A percentile compares a stretch with the other conserved stretches of the same genome.
These are phyloP conservation scores for Blastobasis adustella DNA, from an alignment of 2,888 invertebrate genomes.

Conservation along the genomic window DNA sequence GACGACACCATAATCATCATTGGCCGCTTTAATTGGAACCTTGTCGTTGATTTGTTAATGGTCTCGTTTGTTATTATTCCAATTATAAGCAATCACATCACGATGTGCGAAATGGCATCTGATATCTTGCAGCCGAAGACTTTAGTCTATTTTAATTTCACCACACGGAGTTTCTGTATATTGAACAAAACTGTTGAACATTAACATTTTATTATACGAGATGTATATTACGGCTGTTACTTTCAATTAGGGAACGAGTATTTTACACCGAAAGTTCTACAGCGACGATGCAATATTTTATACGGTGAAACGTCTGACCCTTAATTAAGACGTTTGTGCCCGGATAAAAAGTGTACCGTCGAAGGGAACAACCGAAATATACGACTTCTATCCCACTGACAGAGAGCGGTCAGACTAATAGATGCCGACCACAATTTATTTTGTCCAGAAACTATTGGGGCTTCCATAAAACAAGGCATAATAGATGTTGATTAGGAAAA, in stretches of 20 bases:
- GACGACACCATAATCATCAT: constrained; percentile 44
- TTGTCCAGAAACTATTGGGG: constrained; percentile 38
- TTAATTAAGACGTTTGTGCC: constrained; percentile 59
- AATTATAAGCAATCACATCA: constrained; percentile 37
- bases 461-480: constrained; percentile 37
- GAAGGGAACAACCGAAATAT: constrained; percentile 44
- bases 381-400: constrained; percentile 35
- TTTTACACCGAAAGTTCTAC: constrained; percentile 21
- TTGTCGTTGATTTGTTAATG: constrained; percentile 62
- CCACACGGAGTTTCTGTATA: too few relatives aligned
- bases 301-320: constrained; percentile 39
- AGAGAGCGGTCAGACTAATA: constrained; percentile 51
- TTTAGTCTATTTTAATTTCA: too few relatives aligned
- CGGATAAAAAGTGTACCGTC: constrained; percentile 43
- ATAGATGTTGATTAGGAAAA: constrained; percentile 54
- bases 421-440: constrained; percentile 47
- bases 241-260: constrained; percentile 27
- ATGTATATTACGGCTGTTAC: constrained; percentile 7
- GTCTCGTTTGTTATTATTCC: constrained; percentile 52
- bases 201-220: constrained; percentile 4
- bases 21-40: constrained; percentile 56
- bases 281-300: constrained; percentile 42
- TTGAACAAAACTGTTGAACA: background rate
- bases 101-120: constrained; percentile 29
- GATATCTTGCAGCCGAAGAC: constrained; percentile 14